Percentiles rank a stretch among this genome's conserved stretches.
Evolutionary conservation across 2,888 invertebrate species (phyloP).

Genomic region (Caradrina clavipalpis): DNA sequence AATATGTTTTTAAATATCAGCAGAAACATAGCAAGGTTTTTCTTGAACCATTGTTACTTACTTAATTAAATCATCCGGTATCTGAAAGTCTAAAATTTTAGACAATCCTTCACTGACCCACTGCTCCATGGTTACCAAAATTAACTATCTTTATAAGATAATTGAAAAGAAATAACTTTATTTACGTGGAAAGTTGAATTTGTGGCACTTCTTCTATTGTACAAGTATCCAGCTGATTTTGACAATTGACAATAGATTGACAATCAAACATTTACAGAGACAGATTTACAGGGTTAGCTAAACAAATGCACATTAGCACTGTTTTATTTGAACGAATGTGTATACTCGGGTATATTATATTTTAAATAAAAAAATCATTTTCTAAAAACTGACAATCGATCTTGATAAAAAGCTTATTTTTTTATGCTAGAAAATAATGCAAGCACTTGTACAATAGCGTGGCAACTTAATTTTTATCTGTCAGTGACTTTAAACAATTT

Average conservation of each 20-base stretch:
- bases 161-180: conserved; percentile 12
- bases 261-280: neutral
- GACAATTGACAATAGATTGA: conserved; percentile 13
- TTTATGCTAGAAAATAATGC: neutral
- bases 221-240: conserved; percentile 45
- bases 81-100: conserved; percentile 92
- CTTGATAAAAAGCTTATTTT: too few species aligned
- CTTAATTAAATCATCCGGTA: conserved; percentile 93
- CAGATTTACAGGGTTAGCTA: conserved; percentile 10
- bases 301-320: too few species aligned
- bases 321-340: too few species aligned
- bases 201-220: neutral
- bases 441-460: neutral
- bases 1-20: neutral
- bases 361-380: too few species aligned
- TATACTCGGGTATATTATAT: too few species aligned
- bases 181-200: conserved; percentile 33
- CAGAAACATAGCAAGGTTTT: neutral
- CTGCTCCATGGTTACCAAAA: conserved; percentile 88
- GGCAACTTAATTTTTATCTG: neutral
- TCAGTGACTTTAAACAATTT: conserved; percentile 6
- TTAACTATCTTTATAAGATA: neutral
- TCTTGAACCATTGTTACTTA: conserved; percentile 74
- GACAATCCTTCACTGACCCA: conserved; percentile 93
- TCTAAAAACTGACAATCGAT: too few species aligned